Evolutionary conservation across 23 tunicate genomes (phyloP).

Genomic region (Phallusia fumigata): DNA sequence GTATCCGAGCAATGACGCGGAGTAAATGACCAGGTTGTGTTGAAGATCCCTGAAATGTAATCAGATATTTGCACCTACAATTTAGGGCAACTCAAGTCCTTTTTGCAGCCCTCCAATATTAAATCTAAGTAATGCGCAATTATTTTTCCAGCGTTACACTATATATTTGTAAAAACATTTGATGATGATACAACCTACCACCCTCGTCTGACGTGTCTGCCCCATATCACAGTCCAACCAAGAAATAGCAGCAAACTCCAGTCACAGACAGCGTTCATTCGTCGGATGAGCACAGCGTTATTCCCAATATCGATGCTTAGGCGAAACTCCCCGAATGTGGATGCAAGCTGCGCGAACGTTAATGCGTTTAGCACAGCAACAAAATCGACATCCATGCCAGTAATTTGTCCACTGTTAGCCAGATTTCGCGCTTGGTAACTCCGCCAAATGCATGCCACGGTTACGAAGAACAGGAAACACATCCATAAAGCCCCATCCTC

Average conservation of each 20-base stretch:
- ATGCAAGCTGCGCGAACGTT: constrained; percentile 36
- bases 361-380: constrained; percentile 49
- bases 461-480: constrained; percentile 17
- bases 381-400: constrained; percentile 51
- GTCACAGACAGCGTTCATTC: constrained; percentile 43
- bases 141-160: too few species aligned
- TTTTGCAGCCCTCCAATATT: too few species aligned
- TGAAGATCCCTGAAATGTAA: constrained; percentile 62
- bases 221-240: constrained; percentile 69
- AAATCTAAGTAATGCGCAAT: too few species aligned
- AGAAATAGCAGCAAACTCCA: constrained; percentile 72
- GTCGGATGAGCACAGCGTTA: constrained; percentile 13
- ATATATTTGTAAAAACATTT: background rate
- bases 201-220: constrained; percentile 78
- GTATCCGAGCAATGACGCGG: constrained; percentile 19
- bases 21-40: constrained; percentile 18
- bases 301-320: background rate
- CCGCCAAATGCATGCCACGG: constrained; percentile 37
- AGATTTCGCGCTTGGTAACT: constrained; percentile 22
- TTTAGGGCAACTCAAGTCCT: too few species aligned
- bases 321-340: constrained; percentile 6
- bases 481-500: constrained; percentile 1
- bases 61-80: too few species aligned
- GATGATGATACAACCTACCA: constrained; percentile 39
- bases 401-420: constrained; percentile 33